phyloP scores from a whole-genome alignment of 2,797 vertebrate genomes.

The Malacoctenus gilli region DNA sequence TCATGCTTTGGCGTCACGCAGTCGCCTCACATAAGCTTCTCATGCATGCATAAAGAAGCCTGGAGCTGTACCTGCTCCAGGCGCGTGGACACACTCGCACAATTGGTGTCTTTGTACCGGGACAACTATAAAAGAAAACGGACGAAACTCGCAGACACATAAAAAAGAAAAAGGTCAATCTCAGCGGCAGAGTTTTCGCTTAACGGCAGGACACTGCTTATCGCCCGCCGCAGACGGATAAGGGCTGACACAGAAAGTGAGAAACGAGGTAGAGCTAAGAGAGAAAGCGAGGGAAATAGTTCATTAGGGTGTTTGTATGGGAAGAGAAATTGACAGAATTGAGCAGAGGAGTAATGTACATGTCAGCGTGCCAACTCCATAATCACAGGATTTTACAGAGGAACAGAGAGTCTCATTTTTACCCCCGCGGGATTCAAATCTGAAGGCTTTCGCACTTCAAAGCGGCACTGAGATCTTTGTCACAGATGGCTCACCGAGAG shows the following conservation, averaged over 20 bases:
- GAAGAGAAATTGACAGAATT: slow-evolving; percentile 12
- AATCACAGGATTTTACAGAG: slow-evolving; percentile 54
- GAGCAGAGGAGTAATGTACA: slow-evolving; percentile 13
- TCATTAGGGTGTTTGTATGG: slow-evolving; percentile 36
- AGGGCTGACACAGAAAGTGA: slow-evolving; percentile 11
- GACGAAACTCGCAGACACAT: slow-evolving; percentile 2
- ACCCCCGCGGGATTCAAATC: slow-evolving; percentile 37
- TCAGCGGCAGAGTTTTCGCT: slow-evolving; percentile 28
- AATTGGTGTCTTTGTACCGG: not conserved
- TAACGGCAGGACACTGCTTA: slow-evolving; percentile 49
- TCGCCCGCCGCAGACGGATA: slow-evolving; percentile 47
- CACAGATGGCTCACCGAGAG: slow-evolving; percentile 48
- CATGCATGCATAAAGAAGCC: slow-evolving; percentile 12
- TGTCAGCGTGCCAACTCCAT: slow-evolving; percentile 42
- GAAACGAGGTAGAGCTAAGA: slow-evolving; percentile 16
- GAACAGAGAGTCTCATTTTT: slow-evolving; percentile 56
- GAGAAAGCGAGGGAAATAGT: slow-evolving; percentile 32
- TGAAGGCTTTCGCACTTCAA: slow-evolving; percentile 57
- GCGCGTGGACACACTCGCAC: not conserved
- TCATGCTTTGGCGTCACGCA: slow-evolving; percentile 16
- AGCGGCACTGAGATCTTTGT: slow-evolving; percentile 42
- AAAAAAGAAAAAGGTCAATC: slow-evolving; percentile 22
- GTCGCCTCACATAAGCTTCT: slow-evolving; percentile 4
- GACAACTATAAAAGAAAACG: slow-evolving; percentile 10
- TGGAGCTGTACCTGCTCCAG: not conserved